Evolutionary conservation across 1,140 invertebrate genomes (phyloP).

Genomic region (Drosophila bifasciata): DNA sequence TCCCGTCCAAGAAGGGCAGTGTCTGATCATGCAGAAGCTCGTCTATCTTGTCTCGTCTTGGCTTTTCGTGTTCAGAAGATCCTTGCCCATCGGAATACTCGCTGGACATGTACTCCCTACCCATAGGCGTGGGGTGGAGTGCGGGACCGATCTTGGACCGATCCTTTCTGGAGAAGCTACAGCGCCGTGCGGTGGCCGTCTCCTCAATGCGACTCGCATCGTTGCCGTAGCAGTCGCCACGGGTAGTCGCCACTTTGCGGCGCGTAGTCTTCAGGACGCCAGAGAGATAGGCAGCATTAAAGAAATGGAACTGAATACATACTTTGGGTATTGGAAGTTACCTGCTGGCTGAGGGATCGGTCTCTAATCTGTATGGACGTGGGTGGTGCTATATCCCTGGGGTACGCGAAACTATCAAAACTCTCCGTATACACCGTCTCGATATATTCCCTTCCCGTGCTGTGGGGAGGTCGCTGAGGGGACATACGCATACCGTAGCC

Average conservation of each 20-base stretch:
- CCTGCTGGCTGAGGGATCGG: too few relatives aligned
- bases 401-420: constrained; percentile 21
- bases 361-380: not conserved
- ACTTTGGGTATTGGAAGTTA: too few relatives aligned
- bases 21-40: too few relatives aligned
- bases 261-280: constrained; percentile 8
- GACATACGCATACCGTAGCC: constrained; percentile 9
- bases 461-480: not conserved
- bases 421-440: constrained; percentile 46
- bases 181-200: constrained; percentile 24
- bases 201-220: constrained; percentile 41
- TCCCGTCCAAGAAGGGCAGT: too few relatives aligned
- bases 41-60: too few relatives aligned
- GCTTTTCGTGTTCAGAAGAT: too few relatives aligned
- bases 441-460: not conserved
- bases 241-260: constrained; percentile 29
- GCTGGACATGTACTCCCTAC: not conserved
- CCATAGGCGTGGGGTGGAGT: not conserved
- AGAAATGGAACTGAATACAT: too few relatives aligned
- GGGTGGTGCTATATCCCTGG: not conserved
- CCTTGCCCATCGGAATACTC: not conserved
- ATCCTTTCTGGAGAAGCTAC: constrained; percentile 19
- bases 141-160: constrained; percentile 40
- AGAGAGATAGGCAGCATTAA: not conserved
- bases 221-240: constrained; percentile 45